Evolutionary conservation across 2,888 invertebrate species (phyloP), one percentile per base, ranked within the genome.

Genomic region (Andrena marginata): DNA sequence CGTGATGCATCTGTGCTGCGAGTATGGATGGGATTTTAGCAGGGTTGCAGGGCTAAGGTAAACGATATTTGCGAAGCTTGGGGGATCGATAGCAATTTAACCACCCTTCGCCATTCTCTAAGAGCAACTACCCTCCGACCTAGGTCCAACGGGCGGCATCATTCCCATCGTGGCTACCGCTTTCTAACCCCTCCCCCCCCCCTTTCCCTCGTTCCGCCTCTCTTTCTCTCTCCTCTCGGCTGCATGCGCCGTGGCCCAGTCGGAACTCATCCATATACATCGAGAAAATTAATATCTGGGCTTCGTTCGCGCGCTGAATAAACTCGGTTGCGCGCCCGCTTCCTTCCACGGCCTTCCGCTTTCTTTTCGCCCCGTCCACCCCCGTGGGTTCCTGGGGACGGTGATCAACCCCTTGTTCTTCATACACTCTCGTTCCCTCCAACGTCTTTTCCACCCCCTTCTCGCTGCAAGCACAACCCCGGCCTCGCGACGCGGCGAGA

Each of bases 251-350:
- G 85, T 87, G 86, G 87, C 89, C 85, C 88, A 91, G 90, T 90
- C 89, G 87, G 87, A 88, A 89, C 92, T 93, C 93, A 93, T 93
- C 92, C 92, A 93, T 93, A 94, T 92, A 93, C 93, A 93, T 92
- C 91, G 90, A 76, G 91, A 93, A 94, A 94, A 93, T 93, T 93
- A 93, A 93, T 94, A 93, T 92, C 91, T 88, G 86, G 85, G 86
- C 87, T 90, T 88, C 87, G 89, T 87, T 91, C 89, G 87, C 89
- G 85, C 89, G 85, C 88, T 90, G 92, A 92, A 93, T 93, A 92
- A 92, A 92, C 92, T 91, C 89, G 86, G 85, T 88, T 87, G 81
- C 72, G 80, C 77, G 75, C 69, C 70, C 79, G 72, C 67, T 73
- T 80, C 78, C 80, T 79, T 73, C 72, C 42, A 56, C 68, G 51